Conservation (phyloP, 1,140 invertebrate genomes). For the Trachelipus rathkii region DNA sequence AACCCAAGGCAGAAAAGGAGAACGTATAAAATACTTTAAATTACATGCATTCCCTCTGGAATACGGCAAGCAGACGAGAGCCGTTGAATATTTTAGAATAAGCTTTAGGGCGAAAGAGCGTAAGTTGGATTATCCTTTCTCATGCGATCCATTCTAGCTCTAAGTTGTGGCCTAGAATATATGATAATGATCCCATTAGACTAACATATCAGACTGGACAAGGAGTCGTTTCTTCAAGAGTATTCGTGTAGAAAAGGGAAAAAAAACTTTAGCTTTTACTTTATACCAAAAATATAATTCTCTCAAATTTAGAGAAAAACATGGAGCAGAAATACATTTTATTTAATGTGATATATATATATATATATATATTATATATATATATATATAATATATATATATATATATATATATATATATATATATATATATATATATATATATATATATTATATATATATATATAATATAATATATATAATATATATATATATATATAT, state of each 20-base stretch:
- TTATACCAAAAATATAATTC: constrained; percentile 2
- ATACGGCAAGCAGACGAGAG: neutral
- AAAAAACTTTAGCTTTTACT: neutral
- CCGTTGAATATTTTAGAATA: neutral
- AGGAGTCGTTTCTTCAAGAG: neutral
- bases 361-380: constrained; percentile 1
- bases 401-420: constrained; percentile 11
- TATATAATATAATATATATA: neutral
- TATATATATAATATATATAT: constrained; percentile 1
- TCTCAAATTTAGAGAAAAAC: neutral
- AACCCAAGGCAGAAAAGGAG: neutral
- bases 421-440: constrained; percentile 2
- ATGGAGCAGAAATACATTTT: neutral
- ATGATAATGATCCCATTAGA: constrained; percentile 40
- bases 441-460: neutral
- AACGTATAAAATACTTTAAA: constrained; percentile 1
- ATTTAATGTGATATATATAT: neutral
- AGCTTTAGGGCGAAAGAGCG: neutral
- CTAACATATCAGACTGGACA: constrained; percentile 40
- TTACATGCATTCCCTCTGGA: constrained; percentile 8
- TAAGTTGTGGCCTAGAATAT: constrained; percentile 38
- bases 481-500: constrained; percentile 2
- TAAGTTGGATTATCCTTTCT: constrained; percentile 8
- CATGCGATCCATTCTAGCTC: constrained; percentile 19
- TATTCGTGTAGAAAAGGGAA: neutral